Base-by-base conservation (phyloP, 2,888 invertebrate genomes). In the Microplitis manilae region DNA sequence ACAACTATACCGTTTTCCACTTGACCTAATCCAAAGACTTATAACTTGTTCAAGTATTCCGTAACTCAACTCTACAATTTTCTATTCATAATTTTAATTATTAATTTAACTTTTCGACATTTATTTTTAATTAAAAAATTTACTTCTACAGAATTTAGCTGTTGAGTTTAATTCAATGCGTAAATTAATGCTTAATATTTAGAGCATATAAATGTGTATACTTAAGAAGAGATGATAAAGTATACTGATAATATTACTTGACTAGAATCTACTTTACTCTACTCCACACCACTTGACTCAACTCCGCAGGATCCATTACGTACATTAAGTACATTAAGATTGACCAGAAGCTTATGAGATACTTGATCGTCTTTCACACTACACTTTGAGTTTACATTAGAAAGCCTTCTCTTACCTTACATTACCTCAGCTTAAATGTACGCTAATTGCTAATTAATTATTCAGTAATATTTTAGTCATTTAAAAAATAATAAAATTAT, bases 281-380 rank as follows among this genome's bases (percentile, higher is more conserved):
- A 79, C 83, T 77, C 77, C 13, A 50, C 80, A 82, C 13, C 50
- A 50, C 50, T 50, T 5, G 9, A 13, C 50, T 41, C 30, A 83
- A 79, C 82, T 77, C 77, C 50, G 13, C 80, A 82, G 83, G 83
- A 83, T 81, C 84, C 84, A 87, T 87, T 87, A 86, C 82, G 76
- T 78, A 79, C 83, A 83, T 85, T 87, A 86, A 83, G 76, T 78
- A 79, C 83, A 83, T 85, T 87, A 86, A 85, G 83, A 82, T 84
- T 83, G 85, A 82, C 84, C 84, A 81, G 2, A 13, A 50, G 50
- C 50, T 50, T 65, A 50, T 41, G 61, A 15, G n/a, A 73, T 68
- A 73, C 64, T 67, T 77, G 72, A 73, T 75, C 69, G 65, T 68
- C 72, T 75, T 70, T 68, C 75, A 41, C 50, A 50, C 50, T 13